Conservation (phyloP, 2,113 vertebrate species). For the human region DNA sequence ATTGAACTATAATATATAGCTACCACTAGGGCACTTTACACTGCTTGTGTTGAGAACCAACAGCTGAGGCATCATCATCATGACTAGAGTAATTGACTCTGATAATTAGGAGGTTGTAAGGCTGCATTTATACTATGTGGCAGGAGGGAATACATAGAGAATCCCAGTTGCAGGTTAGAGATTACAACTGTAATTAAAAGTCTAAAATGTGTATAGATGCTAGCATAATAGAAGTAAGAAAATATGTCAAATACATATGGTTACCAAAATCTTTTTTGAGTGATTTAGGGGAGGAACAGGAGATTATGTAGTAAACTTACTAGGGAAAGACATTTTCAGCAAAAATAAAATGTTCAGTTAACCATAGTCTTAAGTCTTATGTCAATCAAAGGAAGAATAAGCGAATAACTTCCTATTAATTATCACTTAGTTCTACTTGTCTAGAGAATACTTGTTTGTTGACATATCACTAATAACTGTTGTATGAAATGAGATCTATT, state of each 20-base stretch:
- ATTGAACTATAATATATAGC: neutral
- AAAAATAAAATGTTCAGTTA: neutral
- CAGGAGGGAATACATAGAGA: neutral
- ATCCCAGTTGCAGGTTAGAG: neutral
- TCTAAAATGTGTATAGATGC: neutral
- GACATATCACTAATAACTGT: neutral
- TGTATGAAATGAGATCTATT: neutral
- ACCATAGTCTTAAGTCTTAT: neutral
- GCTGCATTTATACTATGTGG: neutral
- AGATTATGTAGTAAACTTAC: neutral
- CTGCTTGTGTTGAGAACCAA: neutral
- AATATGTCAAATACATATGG: neutral
- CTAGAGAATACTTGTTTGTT: neutral
- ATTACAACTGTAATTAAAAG: neutral
- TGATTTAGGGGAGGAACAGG: accelerated
- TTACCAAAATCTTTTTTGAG: neutral
- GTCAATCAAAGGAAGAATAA: neutral
- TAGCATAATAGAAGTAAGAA: neutral
- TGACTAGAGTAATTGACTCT: neutral
- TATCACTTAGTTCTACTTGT: neutral
- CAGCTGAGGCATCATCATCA: neutral
- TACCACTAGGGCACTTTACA: neutral
- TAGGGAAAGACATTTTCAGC: neutral
- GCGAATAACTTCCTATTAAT: neutral
- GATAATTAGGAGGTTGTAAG: neutral